Percentiles rank a stretch among this genome's conserved stretches.
phyloP scores from a whole-genome alignment of 1,140 invertebrate genomes.

The Apis mellifera region DNA sequence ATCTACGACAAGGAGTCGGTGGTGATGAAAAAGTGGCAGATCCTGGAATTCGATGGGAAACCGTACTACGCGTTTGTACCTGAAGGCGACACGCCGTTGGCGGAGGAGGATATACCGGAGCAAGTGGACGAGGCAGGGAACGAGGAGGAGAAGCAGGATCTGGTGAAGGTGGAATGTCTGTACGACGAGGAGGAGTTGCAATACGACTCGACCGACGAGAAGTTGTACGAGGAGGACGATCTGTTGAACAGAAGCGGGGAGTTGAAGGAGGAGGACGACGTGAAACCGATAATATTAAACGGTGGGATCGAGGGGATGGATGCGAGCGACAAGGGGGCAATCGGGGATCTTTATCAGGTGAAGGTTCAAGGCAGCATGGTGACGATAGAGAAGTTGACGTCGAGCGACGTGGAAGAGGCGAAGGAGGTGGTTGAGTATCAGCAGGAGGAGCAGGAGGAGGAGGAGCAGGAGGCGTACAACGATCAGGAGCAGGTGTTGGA shows the following conservation, averaged over 20 bases:
- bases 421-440: constrained; percentile 22
- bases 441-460: not conserved
- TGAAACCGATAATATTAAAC: constrained; percentile 62
- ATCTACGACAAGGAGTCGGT: constrained; percentile 77
- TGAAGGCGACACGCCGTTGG: constrained; percentile 71
- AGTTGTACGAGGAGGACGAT: constrained; percentile 75
- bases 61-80: constrained; percentile 80
- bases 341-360: constrained; percentile 68
- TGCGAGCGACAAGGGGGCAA: not conserved
- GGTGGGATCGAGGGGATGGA: constrained; percentile 28
- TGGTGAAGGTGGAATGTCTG: constrained; percentile 32
- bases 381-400: constrained; percentile 67
- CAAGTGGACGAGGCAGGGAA: constrained; percentile 55
- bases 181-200: constrained; percentile 36
- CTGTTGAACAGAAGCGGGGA: constrained; percentile 74
- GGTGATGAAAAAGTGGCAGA: constrained; percentile 80
- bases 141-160: not conserved
- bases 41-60: constrained; percentile 79
- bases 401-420: constrained; percentile 24
- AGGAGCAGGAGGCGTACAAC: not conserved
- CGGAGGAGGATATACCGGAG: constrained; percentile 68
- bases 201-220: constrained; percentile 55
- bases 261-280: constrained; percentile 21
- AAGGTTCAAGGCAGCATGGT: constrained; percentile 70
- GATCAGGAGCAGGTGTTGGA: constrained; percentile 35